Evolutionary conservation across 2,797 vertebrate species (phyloP).

Genomic region (Rhadinocentrus ornatus): DNA sequence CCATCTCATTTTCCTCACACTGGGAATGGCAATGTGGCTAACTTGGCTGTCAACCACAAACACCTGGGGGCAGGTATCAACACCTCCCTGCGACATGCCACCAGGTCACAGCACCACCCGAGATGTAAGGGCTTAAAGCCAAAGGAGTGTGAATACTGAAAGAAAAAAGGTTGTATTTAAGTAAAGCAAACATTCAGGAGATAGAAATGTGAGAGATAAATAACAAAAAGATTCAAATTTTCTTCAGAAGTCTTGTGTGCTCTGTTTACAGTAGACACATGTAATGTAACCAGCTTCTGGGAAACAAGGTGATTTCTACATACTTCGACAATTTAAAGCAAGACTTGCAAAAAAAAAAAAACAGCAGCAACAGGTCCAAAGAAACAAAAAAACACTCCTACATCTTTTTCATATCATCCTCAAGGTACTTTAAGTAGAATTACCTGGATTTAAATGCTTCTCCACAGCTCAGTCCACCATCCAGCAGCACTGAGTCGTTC

Average conservation of each 20-base stretch:
- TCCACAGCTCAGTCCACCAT: conserved; percentile 42
- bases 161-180: background rate
- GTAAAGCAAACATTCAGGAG: background rate
- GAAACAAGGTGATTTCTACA: conserved; percentile 43
- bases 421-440: background rate
- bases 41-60: conserved; percentile 77
- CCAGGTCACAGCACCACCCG: conserved; percentile 8
- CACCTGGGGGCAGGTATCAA: conserved; percentile 62
- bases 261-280: background rate
- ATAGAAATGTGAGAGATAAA: background rate
- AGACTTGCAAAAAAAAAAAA: background rate
- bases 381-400: background rate
- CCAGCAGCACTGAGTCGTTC: conserved; percentile 21
- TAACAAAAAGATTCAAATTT: background rate
- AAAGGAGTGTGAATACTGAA: conserved; percentile 16
- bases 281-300: conserved; percentile 20
- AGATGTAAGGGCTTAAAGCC: background rate
- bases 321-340: conserved; percentile 2
- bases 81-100: conserved; percentile 63
- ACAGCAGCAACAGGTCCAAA: background rate
- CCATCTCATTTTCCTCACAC: conserved; percentile 28
- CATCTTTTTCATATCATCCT: background rate
- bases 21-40: conserved; percentile 13
- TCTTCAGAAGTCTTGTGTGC: background rate
- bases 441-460: conserved; percentile 43